Conservation (phyloP, 1,140 invertebrate genomes). For the Cheumatopsyche charites region DNA sequence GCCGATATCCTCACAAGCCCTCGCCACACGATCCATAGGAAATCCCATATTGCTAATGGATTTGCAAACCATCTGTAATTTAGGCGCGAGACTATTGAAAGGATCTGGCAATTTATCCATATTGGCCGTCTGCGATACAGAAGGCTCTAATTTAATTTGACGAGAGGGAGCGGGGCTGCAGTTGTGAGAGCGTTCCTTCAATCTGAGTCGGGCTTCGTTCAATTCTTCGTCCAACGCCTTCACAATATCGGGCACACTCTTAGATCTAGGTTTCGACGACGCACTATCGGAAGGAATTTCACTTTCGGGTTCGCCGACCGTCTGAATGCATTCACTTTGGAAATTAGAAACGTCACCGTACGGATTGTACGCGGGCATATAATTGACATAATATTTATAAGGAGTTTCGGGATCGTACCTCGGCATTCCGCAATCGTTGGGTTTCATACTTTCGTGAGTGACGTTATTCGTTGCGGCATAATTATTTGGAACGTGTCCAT, state of each 20-base stretch:
- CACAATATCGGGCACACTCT: conserved; percentile 75
- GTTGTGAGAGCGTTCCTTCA: conserved; percentile 56
- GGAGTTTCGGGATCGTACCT: conserved; percentile 47
- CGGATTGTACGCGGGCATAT: conserved; percentile 50
- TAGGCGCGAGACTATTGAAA: conserved; percentile 63
- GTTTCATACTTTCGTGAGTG: not conserved
- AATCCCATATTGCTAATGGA: conserved; percentile 86
- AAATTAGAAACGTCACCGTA: conserved; percentile 41
- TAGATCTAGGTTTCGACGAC: conserved; percentile 61
- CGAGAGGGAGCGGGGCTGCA: conserved; percentile 52
- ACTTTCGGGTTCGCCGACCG: not conserved
- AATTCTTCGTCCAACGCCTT: conserved; percentile 74
- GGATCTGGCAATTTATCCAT: conserved; percentile 58
- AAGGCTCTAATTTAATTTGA: not conserved
- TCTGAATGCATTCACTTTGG: conserved; percentile 51
- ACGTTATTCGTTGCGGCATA: not conserved
- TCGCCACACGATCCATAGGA: conserved; percentile 73
- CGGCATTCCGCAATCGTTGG: not conserved
- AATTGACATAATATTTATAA: conserved; percentile 56
- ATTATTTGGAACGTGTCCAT: not conserved
- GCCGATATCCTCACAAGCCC: conserved; percentile 75
- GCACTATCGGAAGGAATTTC: conserved; percentile 46
- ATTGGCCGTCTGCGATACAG: conserved; percentile 2
- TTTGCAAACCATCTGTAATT: conserved; percentile 70
- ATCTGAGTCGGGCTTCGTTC: conserved; percentile 60